phyloP scores from a whole-genome alignment of 2,113 vertebrate genomes.

The Nothocercus julius region DNA sequence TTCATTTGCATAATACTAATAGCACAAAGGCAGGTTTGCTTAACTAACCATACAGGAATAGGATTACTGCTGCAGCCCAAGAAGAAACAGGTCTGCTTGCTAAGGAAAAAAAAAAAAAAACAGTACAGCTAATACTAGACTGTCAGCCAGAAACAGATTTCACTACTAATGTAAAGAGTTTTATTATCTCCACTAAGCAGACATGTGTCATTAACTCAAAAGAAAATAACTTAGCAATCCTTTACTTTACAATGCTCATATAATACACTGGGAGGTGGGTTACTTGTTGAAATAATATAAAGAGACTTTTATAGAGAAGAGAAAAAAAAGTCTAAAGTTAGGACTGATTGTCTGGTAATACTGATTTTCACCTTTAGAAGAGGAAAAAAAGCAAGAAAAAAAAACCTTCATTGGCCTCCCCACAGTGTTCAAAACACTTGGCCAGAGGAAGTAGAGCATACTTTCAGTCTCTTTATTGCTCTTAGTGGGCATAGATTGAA shows the following conservation, averaged over 20 bases:
- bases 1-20: slow-evolving; percentile 57
- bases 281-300: background rate
- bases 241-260: background rate
- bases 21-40: slow-evolving; percentile 49
- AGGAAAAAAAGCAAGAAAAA: background rate
- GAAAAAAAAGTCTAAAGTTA: background rate
- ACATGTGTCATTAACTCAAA: slow-evolving; percentile 53
- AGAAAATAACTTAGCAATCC: background rate
- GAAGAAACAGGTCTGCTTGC: slow-evolving; percentile 43
- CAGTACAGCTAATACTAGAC: slow-evolving; percentile 11
- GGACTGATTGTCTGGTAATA: background rate
- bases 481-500: background rate
- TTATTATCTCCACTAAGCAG: slow-evolving; percentile 63
- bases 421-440: background rate
- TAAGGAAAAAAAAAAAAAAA: background rate
- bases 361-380: background rate
- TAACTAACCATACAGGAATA: slow-evolving; percentile 59
- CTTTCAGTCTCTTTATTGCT: background rate
- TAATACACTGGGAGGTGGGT: background rate
- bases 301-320: background rate
- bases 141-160: slow-evolving; percentile 60
- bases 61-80: slow-evolving; percentile 30
- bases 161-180: slow-evolving; percentile 39
- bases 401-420: background rate
- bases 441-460: background rate